Evolutionary conservation across 2,888 invertebrate species (phyloP).

Genomic region (Noctuana brunneofusca): DNA sequence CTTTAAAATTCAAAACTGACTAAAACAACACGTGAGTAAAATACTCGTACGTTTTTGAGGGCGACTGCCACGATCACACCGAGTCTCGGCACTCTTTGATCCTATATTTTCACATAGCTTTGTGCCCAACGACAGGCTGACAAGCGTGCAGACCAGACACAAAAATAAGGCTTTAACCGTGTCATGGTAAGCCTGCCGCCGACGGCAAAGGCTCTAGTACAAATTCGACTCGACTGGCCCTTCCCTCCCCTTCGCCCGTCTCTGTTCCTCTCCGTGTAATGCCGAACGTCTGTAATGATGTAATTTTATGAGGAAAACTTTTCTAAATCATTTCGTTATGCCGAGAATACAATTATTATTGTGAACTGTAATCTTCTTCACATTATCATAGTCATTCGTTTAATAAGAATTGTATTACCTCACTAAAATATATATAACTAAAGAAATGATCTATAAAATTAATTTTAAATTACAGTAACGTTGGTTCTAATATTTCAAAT

Average conservation of each 20-base stretch:
- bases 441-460: too few relatives aligned
- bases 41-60: conserved; percentile 38
- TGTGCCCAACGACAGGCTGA: conserved; percentile 77
- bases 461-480: too few relatives aligned
- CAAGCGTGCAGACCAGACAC: conserved; percentile 79
- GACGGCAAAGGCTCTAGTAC: conserved; percentile 80
- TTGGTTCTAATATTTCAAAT: too few relatives aligned
- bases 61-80: conserved; percentile 61
- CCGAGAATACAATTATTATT: conserved; percentile 19
- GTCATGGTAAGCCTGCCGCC: conserved; percentile 81
- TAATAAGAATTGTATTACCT: too few relatives aligned
- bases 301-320: conserved; percentile 29
- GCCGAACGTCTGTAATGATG: conserved; percentile 21
- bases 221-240: conserved; percentile 76
- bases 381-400: too few relatives aligned
- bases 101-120: conserved; percentile 81
- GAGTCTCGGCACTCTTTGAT: conserved; percentile 73
- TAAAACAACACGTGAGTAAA: conserved; percentile 31
- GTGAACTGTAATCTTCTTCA: conserved; percentile 1
- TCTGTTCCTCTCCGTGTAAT: conserved; percentile 14
- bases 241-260: conserved; percentile 48
- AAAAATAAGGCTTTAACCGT: conserved; percentile 82
- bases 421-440: too few relatives aligned
- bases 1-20: conserved; percentile 22
- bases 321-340: conserved; percentile 10